phyloP scores from a whole-genome alignment of 2,113 vertebrate genomes.

The Rhinolophus ferrumequinum region DNA sequence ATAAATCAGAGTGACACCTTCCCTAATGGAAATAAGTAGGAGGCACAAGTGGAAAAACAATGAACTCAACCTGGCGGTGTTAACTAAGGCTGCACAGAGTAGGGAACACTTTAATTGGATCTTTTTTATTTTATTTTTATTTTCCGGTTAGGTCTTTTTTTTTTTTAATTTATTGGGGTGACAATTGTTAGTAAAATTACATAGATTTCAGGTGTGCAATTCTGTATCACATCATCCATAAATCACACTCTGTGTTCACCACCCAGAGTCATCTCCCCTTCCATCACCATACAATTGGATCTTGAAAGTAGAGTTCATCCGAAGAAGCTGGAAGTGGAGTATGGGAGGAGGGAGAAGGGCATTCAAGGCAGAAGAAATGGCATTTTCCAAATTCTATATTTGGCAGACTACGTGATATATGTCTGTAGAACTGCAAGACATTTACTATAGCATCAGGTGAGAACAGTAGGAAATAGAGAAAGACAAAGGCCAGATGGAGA shows the following conservation, averaged over 20 bases:
- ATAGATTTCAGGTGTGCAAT: too few relatives aligned
- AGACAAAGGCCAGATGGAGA: background rate
- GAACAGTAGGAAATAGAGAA: background rate
- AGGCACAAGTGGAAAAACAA: background rate
- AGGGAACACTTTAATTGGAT: background rate
- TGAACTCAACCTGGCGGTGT: background rate
- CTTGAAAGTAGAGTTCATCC: conserved; percentile 24
- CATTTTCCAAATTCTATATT: background rate
- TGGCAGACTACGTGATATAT: background rate
- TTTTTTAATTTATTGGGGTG: too few relatives aligned
- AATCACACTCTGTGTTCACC: too few relatives aligned
- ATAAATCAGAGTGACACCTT: background rate
- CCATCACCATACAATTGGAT: background rate
- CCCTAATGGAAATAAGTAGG: background rate
- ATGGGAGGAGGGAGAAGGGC: background rate
- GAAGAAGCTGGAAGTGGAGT: background rate
- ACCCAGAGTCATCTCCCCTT: too few relatives aligned
- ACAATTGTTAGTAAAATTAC: too few relatives aligned
- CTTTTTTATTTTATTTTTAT: background rate
- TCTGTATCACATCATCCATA: too few relatives aligned
- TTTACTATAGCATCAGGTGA: background rate
- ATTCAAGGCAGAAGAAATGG: background rate
- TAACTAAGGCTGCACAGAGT: background rate
- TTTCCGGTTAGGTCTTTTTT: too few relatives aligned
- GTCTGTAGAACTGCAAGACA: background rate